Base-by-base conservation (phyloP, 2,797 vertebrate genomes). In the Channallabes apus region DNA sequence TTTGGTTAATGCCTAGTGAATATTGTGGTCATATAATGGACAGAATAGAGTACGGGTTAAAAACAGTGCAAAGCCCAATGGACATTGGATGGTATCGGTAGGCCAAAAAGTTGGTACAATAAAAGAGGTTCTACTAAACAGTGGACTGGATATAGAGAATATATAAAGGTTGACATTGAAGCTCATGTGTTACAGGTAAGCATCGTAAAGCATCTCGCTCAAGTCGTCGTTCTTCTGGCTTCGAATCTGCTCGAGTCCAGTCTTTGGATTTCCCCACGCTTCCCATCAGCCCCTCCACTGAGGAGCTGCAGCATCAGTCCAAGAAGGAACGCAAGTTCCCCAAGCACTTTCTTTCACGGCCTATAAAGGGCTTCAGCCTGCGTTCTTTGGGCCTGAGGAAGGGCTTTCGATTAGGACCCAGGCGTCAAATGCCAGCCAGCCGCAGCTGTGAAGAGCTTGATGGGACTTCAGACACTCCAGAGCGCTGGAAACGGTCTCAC, bases 391-490 rank as follows among this genome's bases (percentile, higher is more conserved):
- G 94, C 17, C 89, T 94, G 73, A 96, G 93, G 62, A 96, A 94
- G 91, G 92, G 95, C 90, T 95, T 95, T 22, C 94, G 95, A 89
- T 79, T 51, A 94, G 87, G 76, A 59, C 79, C 68, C 14, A 41
- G 15, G 15, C 88, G 88, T 24, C 94, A 95, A 0, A 94, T 96
- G 80, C 94, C 94, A 0, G 92, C 96, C 69, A 98, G 97, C 86
- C 96, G 95, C 89, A 99, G 96, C 92, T 99, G 95, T 82, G 98
- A 99, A 93, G 94, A 96, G 88, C 94, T 98, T 88, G 97, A 97
- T 46, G 95, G 91, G 9, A 90, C 94, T 1, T 91, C 90, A 15
- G 86, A 91, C 20, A 87, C 91, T n/a, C n/a, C 84, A 0, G 93
- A 91, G 9, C 2, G 84, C 0, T 97, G 96, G 95, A 97, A 96